Evolutionary conservation across 1,140 invertebrate genomes (phyloP), one percentile per base, ranked within the genome.

Genomic region (Drosophila takahashii): DNA sequence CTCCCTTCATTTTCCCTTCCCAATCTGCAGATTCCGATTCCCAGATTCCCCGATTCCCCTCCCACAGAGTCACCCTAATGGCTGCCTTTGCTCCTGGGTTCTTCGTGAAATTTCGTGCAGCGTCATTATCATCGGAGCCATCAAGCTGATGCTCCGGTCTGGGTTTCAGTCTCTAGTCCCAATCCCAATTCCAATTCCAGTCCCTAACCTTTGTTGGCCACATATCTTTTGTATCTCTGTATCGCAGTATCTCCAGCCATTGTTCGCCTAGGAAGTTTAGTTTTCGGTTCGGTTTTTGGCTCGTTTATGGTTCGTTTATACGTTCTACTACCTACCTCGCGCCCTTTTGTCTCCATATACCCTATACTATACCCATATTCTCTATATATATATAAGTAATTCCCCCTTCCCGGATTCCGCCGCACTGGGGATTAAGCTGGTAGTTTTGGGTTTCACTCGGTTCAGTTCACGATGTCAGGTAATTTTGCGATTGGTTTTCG

Each of bases 81-180:
- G 73, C 64, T 47, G 36, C 67, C 50, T 42, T 44, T 51, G 60
- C 64, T 67, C 45, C 64, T 65, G 64, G 79, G 53, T 42, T 73
- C 65, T 81, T 79, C 58, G 73, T 83, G 57, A 80, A 84, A 69
- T 72, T 87, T 89, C 84, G 77, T 89, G 85, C 84, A 84, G 64
- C 77, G 62, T 89, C 80, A 89, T 89, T 69, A 89, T 89, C 70
- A 83, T 79, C 71, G 58, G 41, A 62, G 58, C 58, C 73, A 83
- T 83, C 61, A 84, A 64, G 51, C 67, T 74, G 62, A 62, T 75
- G 61, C 44, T 54, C 39, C 59, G 58, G 51, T 41, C 73, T 56
- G 22, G n/a, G 52, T 64, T 27, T 45, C 37, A 60, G 22, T 50
- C 26, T 37, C 27, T 53, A 75, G 36, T 16, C 27, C 47, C 47